phyloP scores from a whole-genome alignment of 92 coral and sea anemone genomes.

The Porites cylindrica region DNA sequence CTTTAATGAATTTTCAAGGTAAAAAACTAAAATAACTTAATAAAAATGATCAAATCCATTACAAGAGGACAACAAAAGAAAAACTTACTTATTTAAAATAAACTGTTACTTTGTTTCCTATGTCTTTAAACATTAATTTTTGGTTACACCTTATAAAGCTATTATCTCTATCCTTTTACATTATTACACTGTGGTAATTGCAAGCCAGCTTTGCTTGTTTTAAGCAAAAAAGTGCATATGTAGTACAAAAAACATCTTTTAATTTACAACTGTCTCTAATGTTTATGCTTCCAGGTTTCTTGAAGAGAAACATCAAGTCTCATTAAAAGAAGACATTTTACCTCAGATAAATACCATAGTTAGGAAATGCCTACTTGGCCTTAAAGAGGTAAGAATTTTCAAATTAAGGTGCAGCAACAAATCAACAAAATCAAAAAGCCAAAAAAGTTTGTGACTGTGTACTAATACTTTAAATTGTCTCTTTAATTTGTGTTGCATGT shows the following conservation, averaged over 20 bases:
- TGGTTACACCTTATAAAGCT: too few species aligned
- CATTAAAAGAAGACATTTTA: slow-evolving; percentile 51
- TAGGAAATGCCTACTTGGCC: slow-evolving; percentile 74
- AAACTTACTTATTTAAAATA: neutral
- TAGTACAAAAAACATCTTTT: neutral
- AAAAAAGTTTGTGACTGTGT: too few species aligned
- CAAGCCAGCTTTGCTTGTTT: too few species aligned
- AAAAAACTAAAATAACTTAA: neutral
- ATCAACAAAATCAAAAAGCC: neutral
- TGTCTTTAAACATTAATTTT: too few species aligned
- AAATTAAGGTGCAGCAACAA: neutral
- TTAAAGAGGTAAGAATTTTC: slow-evolving; percentile 69
- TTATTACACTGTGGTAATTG: too few species aligned
- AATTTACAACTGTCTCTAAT: neutral
- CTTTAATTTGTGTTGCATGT: too few species aligned
- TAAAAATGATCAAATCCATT: neutral
- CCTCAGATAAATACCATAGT: slow-evolving; percentile 76
- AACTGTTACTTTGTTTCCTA: neutral
- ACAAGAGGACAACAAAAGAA: neutral
- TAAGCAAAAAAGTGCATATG: too few species aligned
- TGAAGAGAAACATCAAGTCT: slow-evolving; percentile 51
- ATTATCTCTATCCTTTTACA: too few species aligned
- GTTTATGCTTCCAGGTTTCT: slow-evolving; percentile 54
- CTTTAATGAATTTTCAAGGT: slow-evolving; percentile 75
- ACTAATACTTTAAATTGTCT: too few species aligned